Base-by-base conservation (phyloP, 2,797 vertebrate genomes). In the Mormyrus proboscirostris region DNA sequence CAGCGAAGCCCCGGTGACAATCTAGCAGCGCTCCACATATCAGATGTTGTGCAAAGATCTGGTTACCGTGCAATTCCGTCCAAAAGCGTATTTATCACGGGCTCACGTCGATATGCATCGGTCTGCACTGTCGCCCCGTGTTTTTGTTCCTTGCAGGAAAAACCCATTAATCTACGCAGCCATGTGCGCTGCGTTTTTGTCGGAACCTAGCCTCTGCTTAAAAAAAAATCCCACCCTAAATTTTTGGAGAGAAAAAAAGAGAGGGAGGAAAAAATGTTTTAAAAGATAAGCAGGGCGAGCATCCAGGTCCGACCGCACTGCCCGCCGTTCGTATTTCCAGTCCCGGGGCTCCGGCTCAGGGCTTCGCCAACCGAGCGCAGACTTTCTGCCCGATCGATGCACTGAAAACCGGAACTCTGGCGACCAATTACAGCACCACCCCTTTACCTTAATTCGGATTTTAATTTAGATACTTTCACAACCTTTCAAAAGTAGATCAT, bases 351-450 rank as follows among this genome's bases (percentile, higher is more conserved):
- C 16, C 79, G 29, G n/a, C 53, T 88, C 51, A 83, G 25, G 69
- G 69, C 6, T 82, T 62, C 65, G 8, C 25, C 44, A 2, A 55
- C 62, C 50, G 14, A 41, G 82, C 55, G 41, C 55, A 53, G 65
- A 47, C 86, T 62, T 82, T 88, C 86, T 88, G 41, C 44, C 47
- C 49, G 49, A 10, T 69, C 82, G 85, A 86, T 88, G 82, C 69
- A 69, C 69, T 50, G 29, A 25, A 14, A 86, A 53, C 87, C 89
- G 88, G 89, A 90, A 90, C 87, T 88, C 55, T 79, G 65, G 62
- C 38, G 29, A 59, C 76, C 89, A 90, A 88, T 90, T 69, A 83
- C 79, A 85, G 47, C 53, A 85, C 2, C 73, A 89, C 55, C 88
- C 47, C n/a, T 16, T 57, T 33, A 29, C 10, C 22, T 57, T 57